A percentile compares a stretch with the other conserved stretches of the same genome.
phyloP scores from a whole-genome alignment of 2,888 invertebrate species.

The Protonemura montana region DNA sequence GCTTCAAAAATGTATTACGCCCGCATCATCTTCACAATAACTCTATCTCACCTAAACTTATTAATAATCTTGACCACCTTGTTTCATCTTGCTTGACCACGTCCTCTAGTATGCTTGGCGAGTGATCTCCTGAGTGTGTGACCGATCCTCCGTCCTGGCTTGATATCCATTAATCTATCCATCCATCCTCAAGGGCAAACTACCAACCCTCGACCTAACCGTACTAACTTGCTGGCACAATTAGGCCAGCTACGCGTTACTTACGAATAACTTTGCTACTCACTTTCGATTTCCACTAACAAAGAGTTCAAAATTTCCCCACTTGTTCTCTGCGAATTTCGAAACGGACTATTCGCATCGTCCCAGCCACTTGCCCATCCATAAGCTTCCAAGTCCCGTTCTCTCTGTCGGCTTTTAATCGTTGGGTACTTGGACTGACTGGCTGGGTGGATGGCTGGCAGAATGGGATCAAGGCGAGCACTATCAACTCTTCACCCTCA shows the following conservation, averaged over 20 bases:
- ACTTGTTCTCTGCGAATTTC: background rate
- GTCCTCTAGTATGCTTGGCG: constrained; percentile 12
- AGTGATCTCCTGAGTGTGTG: constrained; percentile 15
- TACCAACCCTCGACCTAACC: background rate
- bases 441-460: constrained; percentile 50
- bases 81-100: constrained; percentile 24
- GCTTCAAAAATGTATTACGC: background rate
- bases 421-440: constrained; percentile 39
- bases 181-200: background rate
- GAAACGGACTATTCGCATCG: background rate
- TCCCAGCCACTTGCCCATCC: constrained; percentile 7
- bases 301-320: background rate
- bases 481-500: constrained; percentile 4
- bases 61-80: constrained; percentile 7
- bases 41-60: background rate
- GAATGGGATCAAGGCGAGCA: constrained; percentile 19
- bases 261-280: background rate
- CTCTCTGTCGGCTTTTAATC: constrained; percentile 8
- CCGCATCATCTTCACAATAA: background rate
- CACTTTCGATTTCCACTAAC: background rate
- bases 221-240: background rate
- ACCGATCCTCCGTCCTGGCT: background rate
- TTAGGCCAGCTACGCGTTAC: background rate
- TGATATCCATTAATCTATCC: background rate
- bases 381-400: constrained; percentile 7